A percentile compares a stretch with the other conserved stretches of the same genome.
phyloP scores from a whole-genome alignment of 2,888 invertebrate species.

The Scaptomyza caliginosa region DNA sequence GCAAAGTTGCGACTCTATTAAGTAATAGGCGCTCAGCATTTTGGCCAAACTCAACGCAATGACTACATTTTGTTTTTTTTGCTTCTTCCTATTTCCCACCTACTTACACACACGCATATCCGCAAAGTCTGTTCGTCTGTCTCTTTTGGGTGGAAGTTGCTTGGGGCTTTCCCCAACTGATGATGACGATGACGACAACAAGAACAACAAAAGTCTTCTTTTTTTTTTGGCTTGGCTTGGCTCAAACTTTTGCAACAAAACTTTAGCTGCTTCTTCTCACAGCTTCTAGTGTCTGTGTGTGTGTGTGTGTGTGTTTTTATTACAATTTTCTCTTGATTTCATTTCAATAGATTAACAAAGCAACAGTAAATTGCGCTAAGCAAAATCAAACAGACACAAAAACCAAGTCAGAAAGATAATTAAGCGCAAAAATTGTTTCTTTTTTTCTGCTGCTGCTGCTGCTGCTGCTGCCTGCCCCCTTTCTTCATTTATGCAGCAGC shows the following conservation, averaged over 20 bases:
- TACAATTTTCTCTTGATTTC: constrained; percentile 69
- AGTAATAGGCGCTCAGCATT: constrained; percentile 74
- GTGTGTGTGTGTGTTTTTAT: constrained; percentile 24
- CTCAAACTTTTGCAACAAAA: neutral
- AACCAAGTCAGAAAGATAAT: constrained; percentile 46
- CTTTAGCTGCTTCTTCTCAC: constrained; percentile 7
- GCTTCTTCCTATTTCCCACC: constrained; percentile 12
- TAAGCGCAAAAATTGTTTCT: constrained; percentile 58
- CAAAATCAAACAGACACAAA: constrained; percentile 7
- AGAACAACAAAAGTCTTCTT: neutral
- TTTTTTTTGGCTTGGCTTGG: constrained; percentile 8
- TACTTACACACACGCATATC: constrained; percentile 39
- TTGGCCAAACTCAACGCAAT: constrained; percentile 15
- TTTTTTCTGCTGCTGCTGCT: too few relatives aligned
- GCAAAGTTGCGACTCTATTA: constrained; percentile 70
- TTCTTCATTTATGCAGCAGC: constrained; percentile 37
- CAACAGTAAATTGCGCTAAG: constrained; percentile 62
- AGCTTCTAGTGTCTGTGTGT: neutral
- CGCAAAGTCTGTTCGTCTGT: constrained; percentile 18
- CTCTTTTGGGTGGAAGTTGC: neutral
- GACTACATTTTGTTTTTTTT: neutral
- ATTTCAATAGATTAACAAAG: constrained; percentile 79
- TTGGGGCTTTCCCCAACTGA: constrained; percentile 30
- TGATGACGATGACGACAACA: constrained; percentile 4
- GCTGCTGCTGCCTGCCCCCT: too few relatives aligned